A percentile compares a stretch with the other conserved stretches of the same genome.
Evolutionary conservation across 2,113 vertebrate genomes (phyloP).

Genomic region (Agapornis roseicollis): DNA sequence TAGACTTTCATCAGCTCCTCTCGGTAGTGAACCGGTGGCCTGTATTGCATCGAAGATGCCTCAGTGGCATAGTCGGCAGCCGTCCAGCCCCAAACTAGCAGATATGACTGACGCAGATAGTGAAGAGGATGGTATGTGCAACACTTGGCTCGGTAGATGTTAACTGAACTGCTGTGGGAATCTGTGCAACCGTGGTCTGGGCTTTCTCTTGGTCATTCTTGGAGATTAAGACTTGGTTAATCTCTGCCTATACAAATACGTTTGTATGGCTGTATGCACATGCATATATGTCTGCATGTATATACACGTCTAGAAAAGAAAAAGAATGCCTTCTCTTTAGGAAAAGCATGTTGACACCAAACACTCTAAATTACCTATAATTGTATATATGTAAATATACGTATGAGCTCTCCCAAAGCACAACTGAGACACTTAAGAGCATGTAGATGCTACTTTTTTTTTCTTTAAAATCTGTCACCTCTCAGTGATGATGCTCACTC

Average conservation of each 20-base stretch:
- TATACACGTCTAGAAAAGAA: background rate
- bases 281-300: background rate
- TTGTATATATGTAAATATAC: background rate
- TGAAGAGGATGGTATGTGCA: constrained; percentile 90
- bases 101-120: constrained; percentile 80
- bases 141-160: constrained; percentile 24
- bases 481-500: background rate
- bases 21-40: constrained; percentile 63
- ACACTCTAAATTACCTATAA: background rate
- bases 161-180: constrained; percentile 28
- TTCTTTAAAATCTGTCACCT: background rate
- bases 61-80: constrained; percentile 72
- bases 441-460: background rate
- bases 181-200: background rate
- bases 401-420: background rate
- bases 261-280: background rate
- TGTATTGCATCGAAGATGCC: constrained; percentile 79
- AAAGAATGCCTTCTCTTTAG: background rate
- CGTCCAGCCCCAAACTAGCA: constrained; percentile 65
- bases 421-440: background rate
- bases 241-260: background rate
- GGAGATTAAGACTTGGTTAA: background rate
- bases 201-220: background rate
- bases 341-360: background rate
- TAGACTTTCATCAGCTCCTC: constrained; percentile 73